Base-by-base conservation (phyloP, 2,888 invertebrate species). In the Drosophila prostipennis region DNA sequence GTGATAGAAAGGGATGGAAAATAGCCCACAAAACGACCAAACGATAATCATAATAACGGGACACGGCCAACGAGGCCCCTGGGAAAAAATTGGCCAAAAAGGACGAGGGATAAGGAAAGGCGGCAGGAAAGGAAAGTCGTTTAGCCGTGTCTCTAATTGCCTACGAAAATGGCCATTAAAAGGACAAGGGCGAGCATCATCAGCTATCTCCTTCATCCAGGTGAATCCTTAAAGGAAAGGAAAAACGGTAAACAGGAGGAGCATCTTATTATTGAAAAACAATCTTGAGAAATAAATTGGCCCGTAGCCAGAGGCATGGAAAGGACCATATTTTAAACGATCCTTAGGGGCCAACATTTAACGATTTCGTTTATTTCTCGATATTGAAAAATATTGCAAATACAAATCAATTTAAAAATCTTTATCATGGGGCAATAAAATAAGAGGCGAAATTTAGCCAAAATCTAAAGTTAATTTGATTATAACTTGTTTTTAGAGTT, bases 21-120 rank as follows among this genome's bases (percentile, higher is more conserved):
- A 69, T 54, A 78, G 43, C 36, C 85, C 80, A 85, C 82, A 87
- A 65, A 81, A 82, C 88, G 77, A 74, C 58, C 80, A 71, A 63
- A 81, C 77, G 81, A 83, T 83, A 86, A 83, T 88, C 81, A 83
- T 88, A 88, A 80, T 80, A 86, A 88, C 80, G 76, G 84, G 69
- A 59, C 65, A 63, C 29, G 70, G 40, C n/a, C 72, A 88, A 83
- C 80, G 82, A 86, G 76, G 78, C 82, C 80, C 78, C 49, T 65
- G 89, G 82, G 82, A 83, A 45, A 45, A 55, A 34, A 26, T 42
- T 48, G 40, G 37, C 58, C 48, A 37, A 61, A 56, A 56, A 51
- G 42, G 43, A 63, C 39, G 48, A 16, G 43, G 54, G 32, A 37
- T 40, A 45, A 45, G 39, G 53, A 57, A 48, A 40, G 42, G 23